Evolutionary conservation across 2,888 invertebrate genomes (phyloP).

Genomic region (Platerodrilus igneus): DNA sequence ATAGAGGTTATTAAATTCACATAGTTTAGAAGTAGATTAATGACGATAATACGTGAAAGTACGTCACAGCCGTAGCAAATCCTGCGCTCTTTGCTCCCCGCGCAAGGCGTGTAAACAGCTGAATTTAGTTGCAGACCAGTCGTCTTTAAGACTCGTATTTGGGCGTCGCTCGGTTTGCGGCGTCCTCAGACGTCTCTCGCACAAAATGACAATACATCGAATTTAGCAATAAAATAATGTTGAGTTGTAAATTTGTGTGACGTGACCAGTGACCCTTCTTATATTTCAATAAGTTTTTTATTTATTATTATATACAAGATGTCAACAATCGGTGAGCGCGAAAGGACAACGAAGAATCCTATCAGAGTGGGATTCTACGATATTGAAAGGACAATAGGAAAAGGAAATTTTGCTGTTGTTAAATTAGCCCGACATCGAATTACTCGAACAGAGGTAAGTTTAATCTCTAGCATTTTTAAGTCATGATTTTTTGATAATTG

Average conservation of each 20-base stretch:
- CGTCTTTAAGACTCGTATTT: slow-evolving; percentile 33
- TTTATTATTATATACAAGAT: slow-evolving; percentile 9
- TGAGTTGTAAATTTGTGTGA: slow-evolving; percentile 16
- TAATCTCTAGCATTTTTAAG: too few species aligned
- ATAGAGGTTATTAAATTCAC: too few species aligned
- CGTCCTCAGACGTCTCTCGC: slow-evolving; percentile 31
- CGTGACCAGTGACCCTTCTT: slow-evolving; percentile 30
- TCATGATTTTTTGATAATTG: too few species aligned
- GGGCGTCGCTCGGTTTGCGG: slow-evolving; percentile 30
- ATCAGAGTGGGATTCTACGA: slow-evolving; percentile 96
- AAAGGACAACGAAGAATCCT: slow-evolving; percentile 48
- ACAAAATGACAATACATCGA: slow-evolving; percentile 43
- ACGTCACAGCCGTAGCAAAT: slow-evolving; percentile 13
- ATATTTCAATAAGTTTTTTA: too few species aligned
- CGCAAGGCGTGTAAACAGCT: slow-evolving; percentile 16
- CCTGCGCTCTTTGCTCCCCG: slow-evolving; percentile 12
- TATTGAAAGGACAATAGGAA: slow-evolving; percentile 95
- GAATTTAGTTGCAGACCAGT: slow-evolving; percentile 37
- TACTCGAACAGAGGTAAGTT: slow-evolving; percentile 93
- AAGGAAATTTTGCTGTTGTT: slow-evolving; percentile 98
- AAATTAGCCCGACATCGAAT: slow-evolving; percentile 96
- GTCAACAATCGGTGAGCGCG: slow-evolving; percentile 42
- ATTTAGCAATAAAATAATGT: slow-evolving; percentile 39
- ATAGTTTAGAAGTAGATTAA: too few species aligned
- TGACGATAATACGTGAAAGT: slow-evolving; percentile 22